phyloP scores from a whole-genome alignment of 2,113 vertebrate species.

The Podilymbus podiceps region DNA sequence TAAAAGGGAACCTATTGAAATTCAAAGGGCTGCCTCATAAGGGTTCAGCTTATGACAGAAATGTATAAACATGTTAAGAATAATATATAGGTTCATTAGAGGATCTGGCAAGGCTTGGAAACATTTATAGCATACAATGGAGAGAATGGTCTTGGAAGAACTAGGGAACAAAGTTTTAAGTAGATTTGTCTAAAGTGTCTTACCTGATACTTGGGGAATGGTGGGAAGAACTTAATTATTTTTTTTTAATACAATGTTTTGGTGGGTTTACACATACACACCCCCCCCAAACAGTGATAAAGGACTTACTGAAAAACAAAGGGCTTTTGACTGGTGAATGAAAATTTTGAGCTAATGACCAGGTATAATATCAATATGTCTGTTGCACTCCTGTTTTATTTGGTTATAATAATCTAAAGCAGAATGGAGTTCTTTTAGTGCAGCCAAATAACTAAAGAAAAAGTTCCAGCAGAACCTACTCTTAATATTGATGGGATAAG shows the following conservation, averaged over 20 bases:
- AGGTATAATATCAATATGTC: not conserved
- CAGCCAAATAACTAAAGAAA: not conserved
- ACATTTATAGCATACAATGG: not conserved
- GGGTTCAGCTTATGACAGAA: not conserved
- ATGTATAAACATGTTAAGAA: not conserved
- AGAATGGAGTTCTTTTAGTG: not conserved
- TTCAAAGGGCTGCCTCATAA: not conserved
- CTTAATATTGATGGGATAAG: not conserved
- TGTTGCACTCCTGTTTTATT: not conserved
- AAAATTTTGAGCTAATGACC: not conserved
- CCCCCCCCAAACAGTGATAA: not conserved
- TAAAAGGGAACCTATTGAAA: not conserved
- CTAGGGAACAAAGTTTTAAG: not conserved
- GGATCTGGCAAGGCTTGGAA: not conserved
- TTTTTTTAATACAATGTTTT: not conserved
- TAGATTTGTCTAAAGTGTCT: not conserved
- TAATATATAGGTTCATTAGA: not conserved
- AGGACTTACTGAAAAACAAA: not conserved
- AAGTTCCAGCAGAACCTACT: not conserved
- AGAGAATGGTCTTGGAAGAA: not conserved
- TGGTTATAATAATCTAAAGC: not conserved
- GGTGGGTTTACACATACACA: not conserved
- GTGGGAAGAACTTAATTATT: not conserved
- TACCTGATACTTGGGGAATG: not conserved
- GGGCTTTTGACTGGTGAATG: not conserved